phyloP scores from a whole-genome alignment of 2,888 invertebrate genomes.

The Agrypnus murinus region DNA sequence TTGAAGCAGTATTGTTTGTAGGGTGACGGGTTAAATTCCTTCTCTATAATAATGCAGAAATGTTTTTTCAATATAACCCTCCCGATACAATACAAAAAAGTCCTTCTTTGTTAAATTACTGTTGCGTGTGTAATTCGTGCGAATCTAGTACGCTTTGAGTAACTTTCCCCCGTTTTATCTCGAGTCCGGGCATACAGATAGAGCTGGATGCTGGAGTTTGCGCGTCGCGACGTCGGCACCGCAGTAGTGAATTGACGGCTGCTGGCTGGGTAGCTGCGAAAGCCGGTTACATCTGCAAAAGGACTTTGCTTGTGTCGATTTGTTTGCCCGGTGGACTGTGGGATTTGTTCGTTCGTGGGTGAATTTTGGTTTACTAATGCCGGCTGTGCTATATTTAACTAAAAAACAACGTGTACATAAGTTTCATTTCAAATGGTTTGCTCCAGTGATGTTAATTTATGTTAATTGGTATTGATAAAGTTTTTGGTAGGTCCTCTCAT shows the following conservation, averaged over 20 bases:
- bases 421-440: slow-evolving; percentile 38
- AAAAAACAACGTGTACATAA: slow-evolving; percentile 23
- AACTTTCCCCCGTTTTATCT: slow-evolving; percentile 62
- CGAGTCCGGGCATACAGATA: slow-evolving; percentile 66
- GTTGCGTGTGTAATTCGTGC: slow-evolving; percentile 51
- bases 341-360: slow-evolving; percentile 25
- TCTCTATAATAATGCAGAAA: not conserved
- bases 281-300: slow-evolving; percentile 63
- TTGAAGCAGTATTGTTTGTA: not conserved
- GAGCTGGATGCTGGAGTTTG: slow-evolving; percentile 68
- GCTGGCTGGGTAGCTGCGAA: slow-evolving; percentile 66
- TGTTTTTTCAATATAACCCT: not conserved
- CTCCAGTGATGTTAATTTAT: slow-evolving; percentile 46
- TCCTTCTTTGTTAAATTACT: slow-evolving; percentile 46
- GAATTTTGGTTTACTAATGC: slow-evolving; percentile 21
- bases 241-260: slow-evolving; percentile 70
- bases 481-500: slow-evolving; percentile 36
- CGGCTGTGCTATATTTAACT: slow-evolving; percentile 18
- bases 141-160: slow-evolving; percentile 46
- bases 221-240: slow-evolving; percentile 64
- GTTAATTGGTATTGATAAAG: slow-evolving; percentile 45
- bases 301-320: slow-evolving; percentile 48
- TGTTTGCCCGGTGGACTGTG: slow-evolving; percentile 31
- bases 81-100: slow-evolving; percentile 17
- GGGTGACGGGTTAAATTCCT: slow-evolving; percentile 2